A percentile compares a stretch with the other conserved stretches of the same genome.
Evolutionary conservation across 2,888 invertebrate genomes (phyloP).

Genomic region (Lamellibrachia satsuma): DNA sequence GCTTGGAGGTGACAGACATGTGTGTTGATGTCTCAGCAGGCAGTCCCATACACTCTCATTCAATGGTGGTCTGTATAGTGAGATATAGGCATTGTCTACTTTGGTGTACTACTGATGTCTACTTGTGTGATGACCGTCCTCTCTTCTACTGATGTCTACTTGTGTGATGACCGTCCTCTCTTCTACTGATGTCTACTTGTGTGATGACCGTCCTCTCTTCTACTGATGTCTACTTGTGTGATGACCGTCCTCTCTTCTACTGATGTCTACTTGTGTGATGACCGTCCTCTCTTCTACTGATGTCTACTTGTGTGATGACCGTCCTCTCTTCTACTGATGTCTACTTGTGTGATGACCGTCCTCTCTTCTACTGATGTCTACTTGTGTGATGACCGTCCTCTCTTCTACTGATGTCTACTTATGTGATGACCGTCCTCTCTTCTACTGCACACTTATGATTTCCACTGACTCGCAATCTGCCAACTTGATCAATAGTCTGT

Average conservation of each 20-base stretch:
- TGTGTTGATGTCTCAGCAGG: neutral
- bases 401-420: neutral
- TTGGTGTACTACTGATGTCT: neutral
- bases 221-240: neutral
- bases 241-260: neutral
- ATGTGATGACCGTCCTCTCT: neutral
- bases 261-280: neutral
- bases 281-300: neutral
- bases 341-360: neutral
- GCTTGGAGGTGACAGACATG: neutral
- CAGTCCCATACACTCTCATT: neutral
- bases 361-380: neutral
- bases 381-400: neutral
- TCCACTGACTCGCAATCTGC: neutral
- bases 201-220: neutral
- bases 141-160: neutral
- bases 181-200: neutral
- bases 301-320: neutral
- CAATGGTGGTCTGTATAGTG: neutral
- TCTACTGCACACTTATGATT: neutral
- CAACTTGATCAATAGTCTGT: neutral
- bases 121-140: neutral
- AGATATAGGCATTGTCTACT: neutral
- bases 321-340: neutral
- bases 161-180: neutral